Percentiles rank a stretch among this genome's conserved stretches.
Evolutionary conservation across 1,140 invertebrate genomes (phyloP).

Genomic region (Bombus picipes): DNA sequence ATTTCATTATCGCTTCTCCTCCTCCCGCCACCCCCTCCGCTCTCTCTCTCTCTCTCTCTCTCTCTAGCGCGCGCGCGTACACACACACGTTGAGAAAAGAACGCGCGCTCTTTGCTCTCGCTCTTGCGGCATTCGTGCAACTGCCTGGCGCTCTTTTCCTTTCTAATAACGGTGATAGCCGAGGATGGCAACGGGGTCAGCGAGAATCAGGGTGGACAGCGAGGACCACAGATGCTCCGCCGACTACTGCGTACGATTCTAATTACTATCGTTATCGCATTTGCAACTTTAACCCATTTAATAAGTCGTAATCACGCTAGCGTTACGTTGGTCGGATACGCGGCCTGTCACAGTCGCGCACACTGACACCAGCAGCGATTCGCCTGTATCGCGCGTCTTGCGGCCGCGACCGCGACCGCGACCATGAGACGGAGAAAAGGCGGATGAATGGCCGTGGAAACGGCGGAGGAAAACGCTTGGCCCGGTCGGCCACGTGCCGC

Average conservation of each 20-base stretch:
- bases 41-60: slow-evolving; percentile 7
- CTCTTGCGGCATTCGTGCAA: not conserved
- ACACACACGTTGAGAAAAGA: not conserved
- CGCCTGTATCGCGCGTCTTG: not conserved
- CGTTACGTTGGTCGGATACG: slow-evolving; percentile 36
- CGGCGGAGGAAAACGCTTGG: too few relatives aligned
- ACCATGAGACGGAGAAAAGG: too few relatives aligned
- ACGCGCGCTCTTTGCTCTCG: not conserved
- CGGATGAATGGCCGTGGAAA: too few relatives aligned
- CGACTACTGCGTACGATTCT: slow-evolving; percentile 60
- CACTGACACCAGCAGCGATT: too few relatives aligned
- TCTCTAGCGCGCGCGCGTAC: too few relatives aligned
- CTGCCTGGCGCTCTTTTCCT: not conserved
- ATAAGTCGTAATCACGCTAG: slow-evolving; percentile 75
- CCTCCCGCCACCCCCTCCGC: not conserved
- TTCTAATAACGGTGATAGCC: not conserved
- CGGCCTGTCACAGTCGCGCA: not conserved
- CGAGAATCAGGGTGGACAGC: slow-evolving; percentile 31
- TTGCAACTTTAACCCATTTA: slow-evolving; percentile 80
- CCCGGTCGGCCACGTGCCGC: too few relatives aligned
- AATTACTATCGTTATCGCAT: slow-evolving; percentile 79
- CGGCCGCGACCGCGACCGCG: not conserved
- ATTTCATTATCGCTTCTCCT: slow-evolving; percentile 73
- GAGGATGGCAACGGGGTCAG: slow-evolving; percentile 29
- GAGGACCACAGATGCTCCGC: slow-evolving; percentile 47